These are phyloP conservation scores for Porites cylindrica DNA, from an alignment of 92 coral and sea anemone species.

Conservation along the genomic window DNA sequence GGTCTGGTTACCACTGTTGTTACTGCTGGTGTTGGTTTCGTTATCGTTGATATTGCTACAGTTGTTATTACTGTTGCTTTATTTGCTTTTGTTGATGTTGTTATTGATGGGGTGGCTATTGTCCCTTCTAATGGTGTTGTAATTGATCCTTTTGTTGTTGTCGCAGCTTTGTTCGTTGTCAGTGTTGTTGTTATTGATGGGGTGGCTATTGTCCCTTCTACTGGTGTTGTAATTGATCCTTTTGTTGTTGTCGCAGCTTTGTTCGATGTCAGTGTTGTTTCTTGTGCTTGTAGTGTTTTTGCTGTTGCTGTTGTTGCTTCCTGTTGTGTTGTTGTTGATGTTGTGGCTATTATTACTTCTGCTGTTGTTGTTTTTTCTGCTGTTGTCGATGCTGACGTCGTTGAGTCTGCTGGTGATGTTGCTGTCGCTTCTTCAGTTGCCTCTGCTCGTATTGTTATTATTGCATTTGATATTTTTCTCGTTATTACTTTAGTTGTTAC, in stretches of 20 bases:
- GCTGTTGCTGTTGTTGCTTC: neutral
- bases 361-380: neutral
- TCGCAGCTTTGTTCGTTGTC: too few species aligned
- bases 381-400: neutral
- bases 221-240: neutral
- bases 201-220: too few species aligned
- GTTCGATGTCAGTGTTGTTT: too few species aligned
- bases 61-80: neutral
- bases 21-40: neutral
- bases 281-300: neutral
- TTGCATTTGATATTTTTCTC: neutral
- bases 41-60: neutral
- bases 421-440: neutral
- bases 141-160: too few species aligned
- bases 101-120: neutral
- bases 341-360: neutral
- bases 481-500: neutral
- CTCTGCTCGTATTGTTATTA: neutral
- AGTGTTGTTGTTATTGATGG: neutral
- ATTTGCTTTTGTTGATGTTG: neutral
- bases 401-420: neutral
- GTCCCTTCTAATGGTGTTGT: too few species aligned
- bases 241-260: neutral
- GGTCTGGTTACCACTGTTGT: neutral
- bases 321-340: neutral